Base-by-base conservation (phyloP, 2,113 vertebrate species). In the Laticauda laticaudata region DNA sequence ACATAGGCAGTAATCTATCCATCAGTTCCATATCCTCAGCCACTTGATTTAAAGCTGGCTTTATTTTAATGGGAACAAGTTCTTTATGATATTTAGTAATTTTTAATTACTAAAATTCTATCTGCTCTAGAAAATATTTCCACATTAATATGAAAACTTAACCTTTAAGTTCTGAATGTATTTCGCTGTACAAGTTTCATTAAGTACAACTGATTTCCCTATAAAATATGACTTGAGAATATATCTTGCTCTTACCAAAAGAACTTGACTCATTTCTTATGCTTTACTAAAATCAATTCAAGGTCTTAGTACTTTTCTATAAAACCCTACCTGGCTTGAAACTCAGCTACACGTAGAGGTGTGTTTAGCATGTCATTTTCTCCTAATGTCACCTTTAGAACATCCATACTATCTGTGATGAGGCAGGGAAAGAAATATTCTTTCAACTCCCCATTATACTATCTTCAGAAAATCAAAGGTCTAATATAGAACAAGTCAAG, bases 31-130 rank as follows among this genome's bases (percentile, higher is more conserved):
- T 51, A 89, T 48, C 39, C 55, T 48, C 6, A 69, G 7, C 95
- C 88, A 85, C n/a, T 94, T 12, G 94, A 20, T 94, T 95, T 48
- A 92, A 57, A 94, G 93, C 91, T n/a, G 7, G 88, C 57, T 45
- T 9, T 92, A 81, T 90, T 51, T 39, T 1, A 94, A 96, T 45
- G 91, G 4, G 56, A 93, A 0, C 7, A 93, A 14, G 34, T 6
- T 23, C 0, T 29, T 94, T 14, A 88, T 3, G 11, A 0, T 86
- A 92, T 57, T 51, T 51, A 51, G 48, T 51, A 51, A 23, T 29
- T 92, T 92, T 75, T 29, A 29, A 15, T 93, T 24, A 7, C 24
- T 45, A 93, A 3, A 59, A 92, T 14, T 94, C 14, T 34, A 26
- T 81, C 59, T 26, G 87, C 45, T 0, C 45, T 91, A 43, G 94